Evolutionary conservation across 2,888 invertebrate genomes (phyloP).

Genomic region (Acrobasis repandana): DNA sequence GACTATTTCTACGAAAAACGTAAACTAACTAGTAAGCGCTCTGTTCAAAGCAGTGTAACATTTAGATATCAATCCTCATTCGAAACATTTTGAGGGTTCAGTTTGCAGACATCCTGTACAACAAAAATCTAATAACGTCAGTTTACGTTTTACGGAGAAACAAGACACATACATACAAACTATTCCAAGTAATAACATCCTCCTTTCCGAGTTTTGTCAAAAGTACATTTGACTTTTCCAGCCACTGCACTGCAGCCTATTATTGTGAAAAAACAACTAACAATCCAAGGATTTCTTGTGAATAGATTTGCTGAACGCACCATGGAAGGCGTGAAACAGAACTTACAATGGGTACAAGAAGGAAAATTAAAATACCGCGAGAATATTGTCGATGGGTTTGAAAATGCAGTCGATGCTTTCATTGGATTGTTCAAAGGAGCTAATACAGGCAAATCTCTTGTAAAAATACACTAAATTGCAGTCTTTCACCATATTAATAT

Average conservation of each 20-base stretch:
- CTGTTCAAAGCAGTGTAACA: too few relatives aligned
- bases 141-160: too few relatives aligned
- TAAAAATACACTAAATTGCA: conserved; percentile 41
- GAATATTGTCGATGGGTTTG: conserved; percentile 85
- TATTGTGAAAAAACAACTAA: conserved; percentile 82
- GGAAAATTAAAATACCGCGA: conserved; percentile 86
- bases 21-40: too few relatives aligned
- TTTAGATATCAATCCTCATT: too few relatives aligned
- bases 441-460: conserved; percentile 86
- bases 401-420: conserved; percentile 85
- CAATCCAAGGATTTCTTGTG: conserved; percentile 84
- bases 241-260: conserved; percentile 74
- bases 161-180: too few relatives aligned
- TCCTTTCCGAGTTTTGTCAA: too few relatives aligned
- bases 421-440: conserved; percentile 83
- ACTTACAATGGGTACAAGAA: conserved; percentile 84
- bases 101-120: too few relatives aligned
- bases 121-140: too few relatives aligned
- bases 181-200: too few relatives aligned
- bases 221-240: conserved; percentile 37
- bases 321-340: conserved; percentile 83
- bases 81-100: too few relatives aligned
- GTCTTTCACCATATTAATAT: conserved; percentile 1
- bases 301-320: conserved; percentile 79
- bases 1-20: neutral